Evolutionary conservation across 2,797 vertebrate genomes (phyloP).

Genomic region (Holocentrus rufus): DNA sequence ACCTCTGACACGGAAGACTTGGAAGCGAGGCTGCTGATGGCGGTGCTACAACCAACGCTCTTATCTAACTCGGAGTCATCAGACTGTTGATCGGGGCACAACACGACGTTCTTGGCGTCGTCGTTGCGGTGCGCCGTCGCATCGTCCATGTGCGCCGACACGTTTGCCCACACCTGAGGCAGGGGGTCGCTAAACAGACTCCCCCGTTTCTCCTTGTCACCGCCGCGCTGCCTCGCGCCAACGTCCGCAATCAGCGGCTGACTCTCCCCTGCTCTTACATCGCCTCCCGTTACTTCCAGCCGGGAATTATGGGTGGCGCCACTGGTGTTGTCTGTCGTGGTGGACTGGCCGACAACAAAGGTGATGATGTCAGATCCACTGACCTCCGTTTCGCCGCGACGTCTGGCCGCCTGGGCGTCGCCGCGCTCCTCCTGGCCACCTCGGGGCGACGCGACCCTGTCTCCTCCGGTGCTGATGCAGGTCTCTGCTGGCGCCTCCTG

Average conservation of each 20-base stretch:
- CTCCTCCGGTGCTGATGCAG: background rate
- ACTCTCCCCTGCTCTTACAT: constrained; percentile 43
- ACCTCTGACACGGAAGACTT: constrained; percentile 33
- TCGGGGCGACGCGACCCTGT: background rate
- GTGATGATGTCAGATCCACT: constrained; percentile 69
- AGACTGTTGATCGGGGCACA: background rate
- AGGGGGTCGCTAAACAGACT: constrained; percentile 3
- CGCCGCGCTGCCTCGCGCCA: too few species aligned
- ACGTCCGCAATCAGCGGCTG: background rate
- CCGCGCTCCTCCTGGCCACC: background rate
- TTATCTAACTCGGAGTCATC: background rate
- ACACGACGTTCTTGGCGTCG: background rate
- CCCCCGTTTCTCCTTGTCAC: background rate
- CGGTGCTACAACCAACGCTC: background rate
- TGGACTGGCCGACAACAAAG: constrained; percentile 59
- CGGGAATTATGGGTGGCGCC: constrained; percentile 19
- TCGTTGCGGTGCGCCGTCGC: constrained; percentile 10
- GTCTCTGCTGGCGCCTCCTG: constrained; percentile 4
- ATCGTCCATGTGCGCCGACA: background rate
- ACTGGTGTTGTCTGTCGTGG: constrained; percentile 39
- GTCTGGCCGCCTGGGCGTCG: background rate
- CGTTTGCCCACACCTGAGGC: constrained; percentile 17
- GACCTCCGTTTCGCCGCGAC: constrained; percentile 63
- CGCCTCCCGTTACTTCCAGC: constrained; percentile 35
- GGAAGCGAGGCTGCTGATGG: background rate